These are phyloP conservation scores for Ceratosolen fusciceps DNA, from an alignment of 1,140 invertebrate genomes.

Conservation along the genomic window DNA sequence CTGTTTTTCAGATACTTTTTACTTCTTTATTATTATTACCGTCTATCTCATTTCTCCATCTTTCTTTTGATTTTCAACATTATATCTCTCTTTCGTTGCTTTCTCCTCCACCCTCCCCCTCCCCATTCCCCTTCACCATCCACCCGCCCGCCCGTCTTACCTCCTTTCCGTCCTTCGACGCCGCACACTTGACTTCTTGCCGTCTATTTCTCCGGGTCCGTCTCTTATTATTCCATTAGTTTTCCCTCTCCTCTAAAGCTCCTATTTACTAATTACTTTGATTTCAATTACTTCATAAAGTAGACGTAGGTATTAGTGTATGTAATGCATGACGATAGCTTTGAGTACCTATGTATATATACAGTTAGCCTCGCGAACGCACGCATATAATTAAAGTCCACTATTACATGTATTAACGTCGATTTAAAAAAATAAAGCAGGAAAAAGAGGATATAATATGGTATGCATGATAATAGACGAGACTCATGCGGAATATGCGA, in stretches of 20 bases:
- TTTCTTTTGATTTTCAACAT: background rate
- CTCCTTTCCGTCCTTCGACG: background rate
- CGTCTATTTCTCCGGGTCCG: background rate
- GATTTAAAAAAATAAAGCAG: no score
- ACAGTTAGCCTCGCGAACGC: background rate
- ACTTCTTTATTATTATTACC: conserved; percentile 12
- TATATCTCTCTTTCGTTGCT: background rate
- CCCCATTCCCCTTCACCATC: background rate
- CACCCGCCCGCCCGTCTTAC: no score
- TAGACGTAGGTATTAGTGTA: background rate
- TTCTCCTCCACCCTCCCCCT: background rate
- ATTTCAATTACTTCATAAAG: background rate
- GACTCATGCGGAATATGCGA: no score
- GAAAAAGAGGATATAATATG: no score
- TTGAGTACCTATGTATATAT: background rate
- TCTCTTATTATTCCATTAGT: background rate
- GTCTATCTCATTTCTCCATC: background rate
- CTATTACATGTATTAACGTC: no score
- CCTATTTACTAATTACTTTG: background rate
- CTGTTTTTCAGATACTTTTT: background rate
- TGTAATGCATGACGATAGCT: background rate
- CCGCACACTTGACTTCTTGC: background rate
- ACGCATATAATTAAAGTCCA: background rate
- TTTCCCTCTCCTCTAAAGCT: background rate
- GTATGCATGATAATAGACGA: no score